phyloP scores from a whole-genome alignment of 2,888 invertebrate species.

The Poecilobothrus nobilitatus region DNA sequence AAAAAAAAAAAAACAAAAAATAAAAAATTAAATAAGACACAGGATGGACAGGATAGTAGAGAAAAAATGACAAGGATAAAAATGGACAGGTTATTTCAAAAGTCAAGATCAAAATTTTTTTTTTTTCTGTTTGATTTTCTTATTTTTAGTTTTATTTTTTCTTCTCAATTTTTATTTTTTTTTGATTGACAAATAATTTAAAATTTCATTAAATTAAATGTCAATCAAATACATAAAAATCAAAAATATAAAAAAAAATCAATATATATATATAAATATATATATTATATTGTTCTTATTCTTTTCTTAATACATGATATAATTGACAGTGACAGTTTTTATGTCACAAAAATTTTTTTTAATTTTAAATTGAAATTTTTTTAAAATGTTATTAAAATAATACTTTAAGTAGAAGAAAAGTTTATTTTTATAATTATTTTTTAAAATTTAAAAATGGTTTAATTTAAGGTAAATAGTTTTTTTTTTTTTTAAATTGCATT shows the following conservation, averaged over 20 bases:
- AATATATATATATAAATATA: no score
- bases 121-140: not conserved
- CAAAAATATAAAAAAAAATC: not conserved
- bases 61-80: not conserved
- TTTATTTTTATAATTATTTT: no score
- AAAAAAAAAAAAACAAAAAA: no score
- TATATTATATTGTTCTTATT: not conserved
- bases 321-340: not conserved
- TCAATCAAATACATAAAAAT: not conserved
- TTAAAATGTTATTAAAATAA: no score
- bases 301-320: not conserved
- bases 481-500: no score
- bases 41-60: not conserved
- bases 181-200: conserved; percentile 6
- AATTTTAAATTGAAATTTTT: no score
- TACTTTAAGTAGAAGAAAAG: no score
- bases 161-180: not conserved
- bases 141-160: not conserved
- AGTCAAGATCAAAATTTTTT: not conserved
- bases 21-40: no score
- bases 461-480: no score
- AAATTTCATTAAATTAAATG: conserved; percentile 6
- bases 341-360: not conserved
- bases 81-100: conserved; percentile 3
- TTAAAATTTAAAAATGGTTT: no score